Evolutionary conservation across 2,797 vertebrate genomes (phyloP), one percentile per base, ranked within the genome.

Genomic region (Heterohyrax brucei): DNA sequence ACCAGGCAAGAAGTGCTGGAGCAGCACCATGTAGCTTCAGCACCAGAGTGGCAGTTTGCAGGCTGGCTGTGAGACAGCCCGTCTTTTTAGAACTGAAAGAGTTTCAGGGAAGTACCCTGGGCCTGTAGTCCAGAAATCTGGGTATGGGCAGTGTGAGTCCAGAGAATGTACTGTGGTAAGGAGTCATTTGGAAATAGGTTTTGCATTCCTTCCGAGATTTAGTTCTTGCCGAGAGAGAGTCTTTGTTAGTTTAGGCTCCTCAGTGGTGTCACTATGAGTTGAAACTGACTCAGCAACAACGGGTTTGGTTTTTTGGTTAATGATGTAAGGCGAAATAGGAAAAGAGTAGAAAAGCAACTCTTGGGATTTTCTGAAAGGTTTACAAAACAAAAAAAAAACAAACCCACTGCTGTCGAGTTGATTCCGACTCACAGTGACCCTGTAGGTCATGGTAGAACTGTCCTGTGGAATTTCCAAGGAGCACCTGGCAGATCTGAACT

Each of bases 181-280:
- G 66, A n/a, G 28, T 28, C 28, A n/a, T 75, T 62, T 81, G 77
- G 44, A 90, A 64, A n/a, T 39, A 33, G 10, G 3, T 82, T 96
- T 93, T 78, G 9, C 30, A 10, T 94, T 85, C 10, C 79, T 94
- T 94, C 24, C 28, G 33, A 44, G 75, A 84, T 26, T 82, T 44
- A 33, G 62, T 19, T 53, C 46, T 68, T 89, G 16, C 44, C 33
- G 33, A 85, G 53, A 53, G 16, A 82, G 61, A 26, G 13, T 66
- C 39, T 88, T 14, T 93, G 48, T 13, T n/a, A 28, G 44, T 70
- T n/a, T 79, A 82, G 87, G 10, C 53, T 80, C 10, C 44, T 91
- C 0, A 84, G 33, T 48, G n/a, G 1, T 56, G 53, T 56, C 13
- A 56, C 53, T 56, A 4, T 56, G 53, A 56, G 53, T 56, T 56